phyloP scores from a whole-genome alignment of 2,113 vertebrate species.

The Pygoscelis adeliae region DNA sequence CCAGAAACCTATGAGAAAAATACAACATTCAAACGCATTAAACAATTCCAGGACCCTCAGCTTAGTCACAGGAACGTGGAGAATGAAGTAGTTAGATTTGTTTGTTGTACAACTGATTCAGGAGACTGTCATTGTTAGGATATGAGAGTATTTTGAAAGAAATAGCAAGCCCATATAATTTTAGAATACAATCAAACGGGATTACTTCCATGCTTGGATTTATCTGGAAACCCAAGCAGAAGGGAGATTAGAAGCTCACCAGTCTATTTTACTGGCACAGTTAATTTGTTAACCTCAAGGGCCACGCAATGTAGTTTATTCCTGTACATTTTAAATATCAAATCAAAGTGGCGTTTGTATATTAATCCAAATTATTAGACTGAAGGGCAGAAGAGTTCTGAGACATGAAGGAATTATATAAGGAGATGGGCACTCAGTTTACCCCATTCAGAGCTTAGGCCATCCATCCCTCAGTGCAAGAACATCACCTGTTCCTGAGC shows the following conservation, averaged over 20 bases:
- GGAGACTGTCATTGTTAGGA: neutral
- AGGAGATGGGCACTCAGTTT: neutral
- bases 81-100: neutral
- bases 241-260: neutral
- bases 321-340: neutral
- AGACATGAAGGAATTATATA: neutral
- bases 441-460: neutral
- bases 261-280: neutral
- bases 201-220: conserved; percentile 37
- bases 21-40: neutral
- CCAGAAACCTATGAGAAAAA: neutral
- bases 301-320: neutral
- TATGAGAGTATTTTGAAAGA: neutral
- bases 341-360: neutral
- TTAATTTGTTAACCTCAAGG: neutral
- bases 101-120: neutral
- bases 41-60: neutral
- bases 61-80: neutral
- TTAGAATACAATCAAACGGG: neutral
- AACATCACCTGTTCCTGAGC: neutral
- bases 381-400: neutral
- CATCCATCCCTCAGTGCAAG: neutral
- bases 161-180: neutral
- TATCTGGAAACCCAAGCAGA: conserved; percentile 9
- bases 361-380: neutral